Evolutionary conservation across 2,888 invertebrate species (phyloP).

Genomic region (Patella caerulea): DNA sequence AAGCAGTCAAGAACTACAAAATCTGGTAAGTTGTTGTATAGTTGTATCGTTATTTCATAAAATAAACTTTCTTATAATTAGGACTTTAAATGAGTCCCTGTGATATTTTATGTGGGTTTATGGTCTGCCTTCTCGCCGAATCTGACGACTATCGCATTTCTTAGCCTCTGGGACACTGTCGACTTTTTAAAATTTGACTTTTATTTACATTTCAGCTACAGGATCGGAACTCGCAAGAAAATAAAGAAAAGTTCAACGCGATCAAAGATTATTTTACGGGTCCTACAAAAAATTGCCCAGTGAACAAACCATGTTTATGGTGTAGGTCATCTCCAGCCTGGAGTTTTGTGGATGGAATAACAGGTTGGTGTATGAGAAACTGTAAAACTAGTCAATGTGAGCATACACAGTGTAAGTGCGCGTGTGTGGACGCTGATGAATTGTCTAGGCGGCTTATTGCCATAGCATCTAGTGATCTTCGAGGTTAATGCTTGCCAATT

Average conservation of each 20-base stretch:
- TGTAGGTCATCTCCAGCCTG: background rate
- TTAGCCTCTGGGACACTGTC: too few species aligned
- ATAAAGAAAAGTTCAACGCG: background rate
- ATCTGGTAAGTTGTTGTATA: background rate
- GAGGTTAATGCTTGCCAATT: background rate
- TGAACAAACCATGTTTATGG: slow-evolving; percentile 4
- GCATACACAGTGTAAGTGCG: background rate
- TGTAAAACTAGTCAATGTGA: background rate
- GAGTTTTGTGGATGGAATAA: background rate
- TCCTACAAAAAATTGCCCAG: background rate
- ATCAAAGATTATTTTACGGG: background rate
- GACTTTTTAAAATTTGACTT: too few species aligned
- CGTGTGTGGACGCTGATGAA: background rate
- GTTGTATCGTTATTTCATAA: too few species aligned
- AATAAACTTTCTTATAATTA: too few species aligned
- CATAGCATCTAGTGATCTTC: background rate
- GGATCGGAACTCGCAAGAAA: background rate
- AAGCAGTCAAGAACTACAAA: background rate
- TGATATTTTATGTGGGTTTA: too few species aligned
- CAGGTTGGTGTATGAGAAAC: slow-evolving; percentile 9
- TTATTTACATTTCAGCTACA: background rate
- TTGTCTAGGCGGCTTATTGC: background rate
- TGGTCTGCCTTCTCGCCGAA: too few species aligned
- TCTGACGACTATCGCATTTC: too few species aligned
- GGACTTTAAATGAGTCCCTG: too few species aligned